phyloP scores from a whole-genome alignment of 2,113 vertebrate genomes.

The Phrynosoma platyrhinos region DNA sequence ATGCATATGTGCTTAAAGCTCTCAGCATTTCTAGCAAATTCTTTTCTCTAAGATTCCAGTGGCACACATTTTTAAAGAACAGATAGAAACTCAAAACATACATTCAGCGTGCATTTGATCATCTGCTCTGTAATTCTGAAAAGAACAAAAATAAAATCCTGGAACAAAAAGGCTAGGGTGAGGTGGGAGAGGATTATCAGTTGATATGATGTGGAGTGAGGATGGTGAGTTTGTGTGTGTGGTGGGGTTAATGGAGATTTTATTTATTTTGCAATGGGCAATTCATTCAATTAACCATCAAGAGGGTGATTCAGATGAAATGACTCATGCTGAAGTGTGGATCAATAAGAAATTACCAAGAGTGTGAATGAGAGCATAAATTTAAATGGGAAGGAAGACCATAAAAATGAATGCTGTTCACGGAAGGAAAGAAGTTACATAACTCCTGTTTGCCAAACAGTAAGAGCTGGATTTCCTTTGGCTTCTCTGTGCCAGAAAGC shows the following conservation, averaged over 20 bases:
- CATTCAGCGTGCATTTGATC: conserved; percentile 13
- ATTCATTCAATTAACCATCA: not conserved
- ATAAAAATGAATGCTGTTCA: not conserved
- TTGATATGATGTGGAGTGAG: conserved; percentile 14
- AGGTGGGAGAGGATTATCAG: no score
- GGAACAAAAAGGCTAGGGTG: not conserved
- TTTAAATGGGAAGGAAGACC: not conserved
- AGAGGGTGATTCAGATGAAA: conserved; percentile 1
- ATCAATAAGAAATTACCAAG: conserved; percentile 17
- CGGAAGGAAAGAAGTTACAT: not conserved
- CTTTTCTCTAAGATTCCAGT: not conserved
- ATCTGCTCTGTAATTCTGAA: conserved; percentile 15
- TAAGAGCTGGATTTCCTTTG: not conserved
- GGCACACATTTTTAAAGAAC: not conserved
- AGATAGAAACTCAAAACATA: not conserved
- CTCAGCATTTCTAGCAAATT: not conserved
- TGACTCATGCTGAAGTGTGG: not conserved
- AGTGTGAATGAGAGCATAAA: conserved; percentile 27
- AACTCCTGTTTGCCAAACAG: not conserved
- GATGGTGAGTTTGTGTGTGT: no score
- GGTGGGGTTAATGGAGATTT: not conserved
- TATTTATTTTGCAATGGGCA: not conserved
- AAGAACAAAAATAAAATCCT: conserved; percentile 1
- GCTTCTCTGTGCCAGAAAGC: not conserved
- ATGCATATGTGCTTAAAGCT: not conserved